phyloP scores from a whole-genome alignment of 2,888 invertebrate species.

The Papilio demoleus region DNA sequence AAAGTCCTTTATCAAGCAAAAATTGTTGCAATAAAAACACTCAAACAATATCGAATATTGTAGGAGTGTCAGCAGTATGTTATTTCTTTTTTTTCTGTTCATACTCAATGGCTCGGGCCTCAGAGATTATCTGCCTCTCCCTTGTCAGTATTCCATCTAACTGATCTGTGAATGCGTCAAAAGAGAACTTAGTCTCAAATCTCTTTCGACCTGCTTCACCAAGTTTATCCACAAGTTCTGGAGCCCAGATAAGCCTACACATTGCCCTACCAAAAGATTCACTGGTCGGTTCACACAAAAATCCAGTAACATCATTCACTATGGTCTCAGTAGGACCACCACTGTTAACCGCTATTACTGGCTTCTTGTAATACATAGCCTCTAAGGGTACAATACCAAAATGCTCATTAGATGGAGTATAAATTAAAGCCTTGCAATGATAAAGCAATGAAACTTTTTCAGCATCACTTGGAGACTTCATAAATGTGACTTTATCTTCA shows the following conservation, averaged over 20 bases:
- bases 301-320: constrained; percentile 90
- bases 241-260: constrained; percentile 85
- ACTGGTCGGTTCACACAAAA: constrained; percentile 87
- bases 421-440: constrained; percentile 91
- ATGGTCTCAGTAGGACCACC: constrained; percentile 98
- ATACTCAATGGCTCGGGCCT: constrained; percentile 70
- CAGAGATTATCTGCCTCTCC: constrained; percentile 73
- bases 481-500: constrained; percentile 89
- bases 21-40: constrained; percentile 54
- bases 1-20: background rate
- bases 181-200: constrained; percentile 92
- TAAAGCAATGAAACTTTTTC: constrained; percentile 93
- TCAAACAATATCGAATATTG: constrained; percentile 80
- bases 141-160: constrained; percentile 83
- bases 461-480: constrained; percentile 93
- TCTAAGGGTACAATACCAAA: constrained; percentile 99
- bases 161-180: constrained; percentile 89
- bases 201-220: constrained; percentile 90
- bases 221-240: constrained; percentile 85
- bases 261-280: constrained; percentile 91
- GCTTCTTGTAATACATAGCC: constrained; percentile 97
- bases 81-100: constrained; percentile 74
- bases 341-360: constrained; percentile 97
- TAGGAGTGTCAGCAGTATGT: constrained; percentile 69
- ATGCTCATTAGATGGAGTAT: constrained; percentile 98